phyloP scores from a whole-genome alignment of 2,888 invertebrate species.

The Cylloceria caligata region DNA sequence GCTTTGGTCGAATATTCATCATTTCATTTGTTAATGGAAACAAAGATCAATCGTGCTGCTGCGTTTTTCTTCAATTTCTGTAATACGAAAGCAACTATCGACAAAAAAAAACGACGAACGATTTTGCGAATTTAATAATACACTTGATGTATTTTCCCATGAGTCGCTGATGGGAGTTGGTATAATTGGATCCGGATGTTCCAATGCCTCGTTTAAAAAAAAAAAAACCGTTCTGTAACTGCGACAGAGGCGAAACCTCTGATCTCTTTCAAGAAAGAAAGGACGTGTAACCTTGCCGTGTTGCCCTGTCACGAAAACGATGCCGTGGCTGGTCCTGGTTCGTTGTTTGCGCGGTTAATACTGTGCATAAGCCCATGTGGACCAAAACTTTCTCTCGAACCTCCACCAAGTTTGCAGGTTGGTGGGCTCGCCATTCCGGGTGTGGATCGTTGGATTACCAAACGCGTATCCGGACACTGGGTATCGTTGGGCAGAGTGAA shows the following conservation, averaged over 20 bases:
- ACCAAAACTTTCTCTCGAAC: conserved; percentile 64
- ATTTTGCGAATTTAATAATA: background rate
- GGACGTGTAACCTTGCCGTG: background rate
- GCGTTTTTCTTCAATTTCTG: too few relatives aligned
- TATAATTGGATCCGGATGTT: background rate
- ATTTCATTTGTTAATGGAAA: too few relatives aligned
- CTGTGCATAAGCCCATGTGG: conserved; percentile 21
- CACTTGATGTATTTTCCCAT: background rate
- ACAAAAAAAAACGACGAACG: background rate
- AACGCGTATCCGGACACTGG: conserved; percentile 57
- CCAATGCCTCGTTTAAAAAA: background rate
- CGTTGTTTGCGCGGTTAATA: conserved; percentile 9
- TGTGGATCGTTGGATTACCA: conserved; percentile 53
- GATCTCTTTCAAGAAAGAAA: conserved; percentile 11
- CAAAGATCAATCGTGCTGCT: too few relatives aligned
- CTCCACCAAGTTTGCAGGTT: conserved; percentile 42
- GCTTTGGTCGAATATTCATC: too few relatives aligned
- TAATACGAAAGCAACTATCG: background rate
- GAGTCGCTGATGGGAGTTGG: background rate
- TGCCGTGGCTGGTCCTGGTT: background rate
- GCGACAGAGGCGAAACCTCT: background rate
- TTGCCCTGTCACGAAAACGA: conserved; percentile 1
- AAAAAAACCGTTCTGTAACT: background rate
- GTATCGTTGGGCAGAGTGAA: conserved; percentile 6
- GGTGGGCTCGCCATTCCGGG: conserved; percentile 58